Percentiles rank a stretch among this genome's conserved stretches.
These are phyloP conservation scores for Drosophila nigricruria DNA, from an alignment of 2,888 invertebrate genomes.

Conservation along the genomic window DNA sequence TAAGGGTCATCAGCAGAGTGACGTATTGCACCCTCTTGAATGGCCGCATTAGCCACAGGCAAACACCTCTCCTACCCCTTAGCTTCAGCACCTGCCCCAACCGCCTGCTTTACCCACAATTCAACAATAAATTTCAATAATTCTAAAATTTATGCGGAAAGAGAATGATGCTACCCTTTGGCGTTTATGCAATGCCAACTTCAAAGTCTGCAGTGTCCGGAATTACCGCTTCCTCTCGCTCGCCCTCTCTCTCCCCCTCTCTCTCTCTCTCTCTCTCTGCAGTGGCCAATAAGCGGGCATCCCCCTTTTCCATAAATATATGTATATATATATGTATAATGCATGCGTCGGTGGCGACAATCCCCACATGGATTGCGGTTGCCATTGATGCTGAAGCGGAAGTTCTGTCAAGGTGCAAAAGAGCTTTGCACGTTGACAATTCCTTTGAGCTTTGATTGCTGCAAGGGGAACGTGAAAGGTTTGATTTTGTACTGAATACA, in stretches of 20 bases:
- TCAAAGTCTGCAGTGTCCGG: slow-evolving; percentile 58
- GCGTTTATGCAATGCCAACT: slow-evolving; percentile 36
- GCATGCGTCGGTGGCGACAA: slow-evolving; percentile 48
- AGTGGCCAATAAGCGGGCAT: slow-evolving; percentile 41
- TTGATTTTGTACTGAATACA: slow-evolving; percentile 8
- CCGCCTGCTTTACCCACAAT: slow-evolving; percentile 10
- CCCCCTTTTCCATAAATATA: slow-evolving; percentile 35
- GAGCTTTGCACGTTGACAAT: slow-evolving; percentile 60
- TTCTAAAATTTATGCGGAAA: slow-evolving; percentile 69
- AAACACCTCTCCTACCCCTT: not conserved
- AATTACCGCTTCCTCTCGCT: slow-evolving; percentile 33
- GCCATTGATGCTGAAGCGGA: slow-evolving; percentile 43
- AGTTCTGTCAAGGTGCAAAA: slow-evolving; percentile 62
- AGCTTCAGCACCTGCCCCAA: not conserved
- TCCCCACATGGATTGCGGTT: slow-evolving; percentile 64
- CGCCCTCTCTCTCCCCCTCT: not conserved
- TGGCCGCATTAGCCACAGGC: slow-evolving; percentile 26
- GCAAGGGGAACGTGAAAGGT: slow-evolving; percentile 12
- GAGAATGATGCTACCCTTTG: slow-evolving; percentile 51
- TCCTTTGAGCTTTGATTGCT: slow-evolving; percentile 70
- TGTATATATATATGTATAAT: slow-evolving; percentile 46
- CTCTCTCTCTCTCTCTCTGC: not conserved
- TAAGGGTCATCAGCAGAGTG: slow-evolving; percentile 53
- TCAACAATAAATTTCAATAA: slow-evolving; percentile 76
- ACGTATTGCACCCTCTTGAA: slow-evolving; percentile 40